Evolutionary conservation across 2,113 vertebrate species (phyloP).

Genomic region (Trogon melanurus): DNA sequence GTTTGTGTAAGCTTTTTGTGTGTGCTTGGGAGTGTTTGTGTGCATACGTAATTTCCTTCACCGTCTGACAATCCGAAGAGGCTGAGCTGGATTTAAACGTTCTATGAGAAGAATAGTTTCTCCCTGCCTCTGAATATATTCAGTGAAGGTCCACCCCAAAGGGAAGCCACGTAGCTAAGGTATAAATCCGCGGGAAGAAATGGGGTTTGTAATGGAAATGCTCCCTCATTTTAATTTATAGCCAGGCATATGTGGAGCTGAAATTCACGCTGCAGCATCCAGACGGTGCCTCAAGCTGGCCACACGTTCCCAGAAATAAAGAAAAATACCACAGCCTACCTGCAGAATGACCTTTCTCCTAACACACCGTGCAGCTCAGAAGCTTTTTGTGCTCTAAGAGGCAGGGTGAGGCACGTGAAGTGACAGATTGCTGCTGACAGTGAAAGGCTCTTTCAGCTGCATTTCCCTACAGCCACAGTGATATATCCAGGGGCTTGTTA

Average conservation of each 20-base stretch:
- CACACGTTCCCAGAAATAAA: not conserved
- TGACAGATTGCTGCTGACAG: conserved; percentile 64
- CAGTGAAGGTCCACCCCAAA: not conserved
- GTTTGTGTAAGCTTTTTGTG: conserved; percentile 32
- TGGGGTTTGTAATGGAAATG: conserved; percentile 31
- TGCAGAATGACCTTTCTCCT: conserved; percentile 46
- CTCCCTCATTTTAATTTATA: conserved; percentile 11
- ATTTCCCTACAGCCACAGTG: conserved; percentile 49
- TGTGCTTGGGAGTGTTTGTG: conserved; percentile 7
- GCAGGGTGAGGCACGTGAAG: not conserved
- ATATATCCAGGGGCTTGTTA: conserved; percentile 62
- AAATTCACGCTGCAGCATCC: conserved; percentile 45
- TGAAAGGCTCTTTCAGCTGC: conserved; percentile 49
- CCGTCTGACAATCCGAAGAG: not conserved
- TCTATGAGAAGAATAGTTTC: not conserved
- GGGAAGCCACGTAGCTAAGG: not conserved
- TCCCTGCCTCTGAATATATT: not conserved
- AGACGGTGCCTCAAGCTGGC: conserved; percentile 47
- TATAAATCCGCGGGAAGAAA: conserved; percentile 38
- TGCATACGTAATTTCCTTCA: conserved; percentile 42
- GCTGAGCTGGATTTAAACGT: conserved; percentile 6
- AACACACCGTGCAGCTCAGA: not conserved
- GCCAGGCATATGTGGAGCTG: conserved; percentile 12
- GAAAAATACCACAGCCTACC: conserved; percentile 7
- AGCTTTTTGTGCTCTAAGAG: conserved; percentile 30